A percentile compares a stretch with the other conserved stretches of the same genome.
phyloP scores from a whole-genome alignment of 2,797 vertebrate species.

The Thaleichthys pacificus region DNA sequence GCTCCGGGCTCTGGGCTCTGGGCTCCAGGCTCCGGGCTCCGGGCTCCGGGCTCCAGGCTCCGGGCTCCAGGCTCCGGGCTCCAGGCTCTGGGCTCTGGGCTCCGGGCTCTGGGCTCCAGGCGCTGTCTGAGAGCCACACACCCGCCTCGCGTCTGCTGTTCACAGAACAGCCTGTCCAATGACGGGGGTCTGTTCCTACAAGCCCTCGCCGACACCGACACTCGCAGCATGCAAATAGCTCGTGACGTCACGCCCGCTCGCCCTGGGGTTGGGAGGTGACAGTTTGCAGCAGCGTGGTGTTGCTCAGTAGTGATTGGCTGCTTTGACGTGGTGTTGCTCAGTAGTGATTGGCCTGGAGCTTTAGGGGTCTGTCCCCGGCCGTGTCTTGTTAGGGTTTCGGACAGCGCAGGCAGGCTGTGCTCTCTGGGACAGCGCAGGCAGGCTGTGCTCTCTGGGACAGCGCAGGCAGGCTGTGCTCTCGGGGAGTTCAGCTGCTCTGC shows the following conservation, averaged over 20 bases:
- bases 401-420: not conserved
- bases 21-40: not conserved
- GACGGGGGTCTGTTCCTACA: no score
- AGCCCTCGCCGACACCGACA: slow-evolving; percentile 8
- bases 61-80: not conserved
- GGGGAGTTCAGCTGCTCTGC: not conserved
- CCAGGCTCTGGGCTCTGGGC: no score
- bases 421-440: not conserved
- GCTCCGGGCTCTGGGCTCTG: no score
- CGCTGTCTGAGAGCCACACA: no score
- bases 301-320: not conserved
- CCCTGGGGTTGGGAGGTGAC: slow-evolving; percentile 23
- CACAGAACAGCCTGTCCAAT: slow-evolving; percentile 47
- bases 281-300: not conserved
- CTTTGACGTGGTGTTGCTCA: no score
- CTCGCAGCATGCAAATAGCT: slow-evolving; percentile 32
- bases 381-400: no score
- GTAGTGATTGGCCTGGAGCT: no score
- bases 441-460: not conserved
- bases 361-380: no score
- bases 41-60: no score
- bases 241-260: slow-evolving; percentile 28
- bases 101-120: not conserved
- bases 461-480: not conserved
- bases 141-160: not conserved